A percentile compares a stretch with the other conserved stretches of the same genome.
Evolutionary conservation across 2,888 invertebrate genomes (phyloP).

Genomic region (Melipona beecheii): DNA sequence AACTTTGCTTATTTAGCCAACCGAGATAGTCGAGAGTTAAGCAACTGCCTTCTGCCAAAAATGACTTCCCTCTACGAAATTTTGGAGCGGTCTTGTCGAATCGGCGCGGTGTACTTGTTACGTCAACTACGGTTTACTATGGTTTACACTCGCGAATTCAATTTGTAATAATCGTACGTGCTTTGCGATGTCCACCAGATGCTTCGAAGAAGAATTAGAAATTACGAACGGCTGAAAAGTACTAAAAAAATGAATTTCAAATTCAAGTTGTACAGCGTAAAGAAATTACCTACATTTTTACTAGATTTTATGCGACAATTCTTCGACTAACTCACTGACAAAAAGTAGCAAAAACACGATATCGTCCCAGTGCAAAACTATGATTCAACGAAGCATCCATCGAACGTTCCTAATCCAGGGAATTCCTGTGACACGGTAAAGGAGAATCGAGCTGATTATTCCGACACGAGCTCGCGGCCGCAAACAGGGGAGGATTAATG

Average conservation of each 20-base stretch:
- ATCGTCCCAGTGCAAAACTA: too few relatives aligned
- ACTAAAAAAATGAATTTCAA: too few relatives aligned
- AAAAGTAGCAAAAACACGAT: too few relatives aligned
- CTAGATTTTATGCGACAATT: too few relatives aligned
- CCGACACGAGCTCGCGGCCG: conserved; percentile 38
- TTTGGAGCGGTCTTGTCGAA: background rate
- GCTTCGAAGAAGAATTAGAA: background rate
- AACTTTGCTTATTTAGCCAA: conserved; percentile 16
- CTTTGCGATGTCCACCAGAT: background rate
- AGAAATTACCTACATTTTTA: too few relatives aligned
- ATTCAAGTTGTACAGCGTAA: too few relatives aligned
- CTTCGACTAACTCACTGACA: too few relatives aligned
- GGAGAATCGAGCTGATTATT: conserved; percentile 36
- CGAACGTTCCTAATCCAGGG: conserved; percentile 16
- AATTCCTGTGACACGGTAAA: conserved; percentile 52
- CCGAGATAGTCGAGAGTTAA: conserved; percentile 1
- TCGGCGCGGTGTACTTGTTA: background rate
- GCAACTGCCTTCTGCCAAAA: background rate
- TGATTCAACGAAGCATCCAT: too few relatives aligned
- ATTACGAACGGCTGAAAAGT: too few relatives aligned
- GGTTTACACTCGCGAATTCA: background rate
- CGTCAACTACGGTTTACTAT: too few relatives aligned
- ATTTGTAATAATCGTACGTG: background rate
- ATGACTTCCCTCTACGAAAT: background rate
- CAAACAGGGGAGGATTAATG: conserved; percentile 70